Evolutionary conservation across 2,797 vertebrate species (phyloP).

Genomic region (Sebastes taczanowskii): DNA sequence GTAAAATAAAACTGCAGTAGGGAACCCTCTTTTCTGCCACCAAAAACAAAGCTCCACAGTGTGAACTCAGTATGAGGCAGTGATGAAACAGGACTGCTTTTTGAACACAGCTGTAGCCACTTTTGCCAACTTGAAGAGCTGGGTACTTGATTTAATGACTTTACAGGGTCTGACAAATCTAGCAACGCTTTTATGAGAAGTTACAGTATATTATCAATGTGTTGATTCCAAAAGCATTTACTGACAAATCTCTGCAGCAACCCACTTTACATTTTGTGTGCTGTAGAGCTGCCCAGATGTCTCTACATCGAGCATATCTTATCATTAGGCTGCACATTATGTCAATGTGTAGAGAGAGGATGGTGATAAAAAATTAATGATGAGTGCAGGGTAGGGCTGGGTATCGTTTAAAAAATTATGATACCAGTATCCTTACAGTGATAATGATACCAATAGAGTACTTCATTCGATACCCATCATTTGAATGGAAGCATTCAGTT

Average conservation of each 20-base stretch:
- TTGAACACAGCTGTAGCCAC: constrained; percentile 35
- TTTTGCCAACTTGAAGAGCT: constrained; percentile 36
- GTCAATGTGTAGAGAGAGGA: constrained; percentile 7
- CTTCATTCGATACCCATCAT: not conserved
- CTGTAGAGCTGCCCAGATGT: constrained; percentile 27
- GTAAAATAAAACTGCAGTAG: constrained; percentile 3
- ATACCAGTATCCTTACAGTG: not conserved
- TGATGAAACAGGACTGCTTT: constrained; percentile 34
- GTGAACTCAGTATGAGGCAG: constrained; percentile 16
- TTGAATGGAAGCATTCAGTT: not conserved
- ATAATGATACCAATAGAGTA: not conserved
- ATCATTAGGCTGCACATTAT: constrained; percentile 24
- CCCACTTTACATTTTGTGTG: constrained; percentile 18
- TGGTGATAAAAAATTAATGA: constrained; percentile 10
- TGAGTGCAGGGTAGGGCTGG: not conserved
- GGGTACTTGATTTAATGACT: constrained; percentile 55
- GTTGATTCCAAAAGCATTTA: constrained; percentile 34
- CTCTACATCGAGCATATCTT: constrained; percentile 20
- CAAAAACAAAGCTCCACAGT: constrained; percentile 22
- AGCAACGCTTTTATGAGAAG: constrained; percentile 41
- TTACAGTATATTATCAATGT: constrained; percentile 30
- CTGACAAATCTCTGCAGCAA: constrained; percentile 30
- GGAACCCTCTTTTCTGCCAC: constrained; percentile 20
- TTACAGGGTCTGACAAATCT: constrained; percentile 29
- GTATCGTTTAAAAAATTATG: not conserved